These are phyloP conservation scores for Cepaea hortensis DNA, from an alignment of 2,888 invertebrate species.

Conservation along the genomic window DNA sequence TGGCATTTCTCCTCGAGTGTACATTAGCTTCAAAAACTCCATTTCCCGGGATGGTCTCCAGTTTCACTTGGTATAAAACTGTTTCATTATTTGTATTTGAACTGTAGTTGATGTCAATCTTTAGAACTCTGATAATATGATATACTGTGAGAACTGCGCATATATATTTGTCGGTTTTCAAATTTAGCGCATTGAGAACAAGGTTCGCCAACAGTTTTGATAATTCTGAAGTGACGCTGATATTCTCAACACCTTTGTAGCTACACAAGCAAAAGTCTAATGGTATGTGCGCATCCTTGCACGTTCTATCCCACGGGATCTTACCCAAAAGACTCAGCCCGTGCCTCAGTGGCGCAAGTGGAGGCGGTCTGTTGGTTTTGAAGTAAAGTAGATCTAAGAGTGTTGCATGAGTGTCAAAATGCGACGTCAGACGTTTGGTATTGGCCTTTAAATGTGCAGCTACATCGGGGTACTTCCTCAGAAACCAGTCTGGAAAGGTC, in stretches of 20 bases:
- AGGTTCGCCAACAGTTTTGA: conserved; percentile 80
- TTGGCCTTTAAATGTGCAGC: conserved; percentile 83
- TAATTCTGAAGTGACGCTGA: conserved; percentile 73
- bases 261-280: conserved; percentile 85
- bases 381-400: conserved; percentile 81
- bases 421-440: conserved; percentile 83
- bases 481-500: conserved; percentile 85
- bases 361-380: conserved; percentile 48
- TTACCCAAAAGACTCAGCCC: background rate
- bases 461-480: conserved; percentile 80
- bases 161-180: conserved; percentile 73
- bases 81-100: conserved; percentile 54
- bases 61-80: conserved; percentile 80
- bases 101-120: conserved; percentile 68
- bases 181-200: conserved; percentile 83
- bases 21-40: conserved; percentile 89
- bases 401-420: conserved; percentile 90
- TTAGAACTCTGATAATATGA: conserved; percentile 82
- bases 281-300: conserved; percentile 84
- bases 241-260: conserved; percentile 55
- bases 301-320: background rate
- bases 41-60: conserved; percentile 82
- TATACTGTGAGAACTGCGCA: conserved; percentile 79
- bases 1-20: conserved; percentile 84
- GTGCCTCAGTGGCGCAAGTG: background rate